Evolutionary conservation across 2,113 vertebrate genomes (phyloP), one percentile per base, ranked within the genome.

Genomic region (Dipodomys ordii): DNA sequence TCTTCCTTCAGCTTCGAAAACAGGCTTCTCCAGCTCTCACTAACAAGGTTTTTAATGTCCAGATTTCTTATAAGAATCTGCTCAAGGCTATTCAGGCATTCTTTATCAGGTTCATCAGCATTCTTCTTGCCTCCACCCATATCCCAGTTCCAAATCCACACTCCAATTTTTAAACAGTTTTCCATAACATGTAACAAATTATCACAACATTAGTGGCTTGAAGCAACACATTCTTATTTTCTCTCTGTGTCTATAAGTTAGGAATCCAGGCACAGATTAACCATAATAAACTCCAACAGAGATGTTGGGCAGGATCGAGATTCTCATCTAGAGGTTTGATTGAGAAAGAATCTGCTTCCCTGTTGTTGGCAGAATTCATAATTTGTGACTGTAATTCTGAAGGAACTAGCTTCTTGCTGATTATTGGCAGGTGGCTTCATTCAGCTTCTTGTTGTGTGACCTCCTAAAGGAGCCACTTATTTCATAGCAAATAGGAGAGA

Each of bases 101-200:
- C 78, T 90, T 64, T 57, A 62, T 76, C 53, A 53, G 44, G 9
- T 39, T 74, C 53, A 68, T 35, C 92, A 88, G 88, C 90, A 69
- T 80, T 65, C 53, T 13, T 88, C 44, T 60, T 25, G 0, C 20
- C 57, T 67, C 25, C 7, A 73, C 20, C 10, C 19, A 76, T 1
- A 64, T n/a, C 6, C 30, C 64, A 23, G 5, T 82, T 82, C 44
- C 1, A 82, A 84, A 81, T 19, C 1, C n/a, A 44, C 39, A 68
- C 6, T 68, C 2, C 1, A 11, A 84, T 23, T 64, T 76, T 95
- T 72, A 53, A 1, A 23, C 35, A 67, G 44, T 83, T 78, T 95
- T 83, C 39, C 60, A 30, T 60, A 18, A 28, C 3, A 39, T 80
- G 8, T 91, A 73, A 82, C 28, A 84, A 87, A 89, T 77, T 22